Conservation (phyloP, 2,113 vertebrate genomes). For the Callipepla squamata region DNA sequence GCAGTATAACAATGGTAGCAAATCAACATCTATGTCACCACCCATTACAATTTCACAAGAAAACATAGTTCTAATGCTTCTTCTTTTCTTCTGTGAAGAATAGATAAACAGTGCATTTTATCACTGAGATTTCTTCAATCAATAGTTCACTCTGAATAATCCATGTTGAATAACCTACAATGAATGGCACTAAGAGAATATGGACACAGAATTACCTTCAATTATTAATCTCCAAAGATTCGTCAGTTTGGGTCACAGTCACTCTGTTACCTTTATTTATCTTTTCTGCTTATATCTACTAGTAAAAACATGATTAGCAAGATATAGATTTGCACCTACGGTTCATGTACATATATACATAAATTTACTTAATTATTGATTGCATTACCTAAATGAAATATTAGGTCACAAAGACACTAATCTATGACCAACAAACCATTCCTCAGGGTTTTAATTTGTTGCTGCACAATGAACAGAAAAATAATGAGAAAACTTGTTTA, state of each 20-base stretch:
- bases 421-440: constrained; percentile 31
- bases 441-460: constrained; percentile 47
- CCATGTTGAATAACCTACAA: neutral
- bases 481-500: constrained; percentile 66
- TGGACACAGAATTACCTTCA: neutral
- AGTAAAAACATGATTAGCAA: neutral
- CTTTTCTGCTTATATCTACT: neutral
- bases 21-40: neutral
- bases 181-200: neutral
- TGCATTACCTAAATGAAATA: constrained; percentile 52
- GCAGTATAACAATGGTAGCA: neutral
- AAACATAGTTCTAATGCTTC: neutral
- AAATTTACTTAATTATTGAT: neutral
- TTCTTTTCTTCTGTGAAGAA: neutral
- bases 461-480: constrained; percentile 66
- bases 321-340: neutral
- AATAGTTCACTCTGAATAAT: neutral
- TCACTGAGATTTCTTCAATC: neutral
- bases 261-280: neutral
- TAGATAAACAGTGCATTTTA: neutral
- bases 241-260: neutral
- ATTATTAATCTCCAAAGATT: neutral
- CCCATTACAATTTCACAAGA: neutral
- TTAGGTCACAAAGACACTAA: constrained; percentile 61
- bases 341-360: neutral